Conservation (phyloP, 2,888 invertebrate species). For the Ectemnius continuus region DNA sequence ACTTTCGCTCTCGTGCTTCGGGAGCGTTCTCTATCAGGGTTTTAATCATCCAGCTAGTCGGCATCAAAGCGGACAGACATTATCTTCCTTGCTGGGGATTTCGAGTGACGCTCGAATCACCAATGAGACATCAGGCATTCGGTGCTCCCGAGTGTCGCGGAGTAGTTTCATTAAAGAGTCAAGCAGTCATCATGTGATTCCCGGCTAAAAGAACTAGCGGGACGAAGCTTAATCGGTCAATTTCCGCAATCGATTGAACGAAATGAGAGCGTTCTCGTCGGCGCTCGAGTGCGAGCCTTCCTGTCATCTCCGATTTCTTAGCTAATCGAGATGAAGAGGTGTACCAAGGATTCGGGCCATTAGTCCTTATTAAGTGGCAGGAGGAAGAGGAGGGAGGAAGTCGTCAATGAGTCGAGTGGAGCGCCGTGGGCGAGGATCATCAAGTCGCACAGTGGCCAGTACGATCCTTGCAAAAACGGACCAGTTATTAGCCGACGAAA, state of each 20-base stretch:
- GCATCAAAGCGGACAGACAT: neutral
- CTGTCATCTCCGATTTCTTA: too few relatives aligned
- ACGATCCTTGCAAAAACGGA: neutral
- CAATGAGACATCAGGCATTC: too few relatives aligned
- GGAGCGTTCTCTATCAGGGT: neutral
- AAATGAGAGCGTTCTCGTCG: too few relatives aligned
- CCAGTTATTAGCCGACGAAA: neutral
- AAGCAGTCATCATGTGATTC: too few relatives aligned
- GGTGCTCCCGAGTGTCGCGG: too few relatives aligned
- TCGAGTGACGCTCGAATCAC: too few relatives aligned
- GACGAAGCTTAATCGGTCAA: too few relatives aligned
- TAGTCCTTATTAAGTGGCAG: conserved; percentile 1
- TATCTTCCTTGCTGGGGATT: too few relatives aligned
- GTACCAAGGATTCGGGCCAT: neutral
- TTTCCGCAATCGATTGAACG: too few relatives aligned
- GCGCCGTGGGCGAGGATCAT: neutral
- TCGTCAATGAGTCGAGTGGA: neutral
- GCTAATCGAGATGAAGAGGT: neutral
- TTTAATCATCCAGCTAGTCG: neutral
- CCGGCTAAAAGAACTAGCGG: too few relatives aligned
- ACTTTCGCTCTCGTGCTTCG: neutral
- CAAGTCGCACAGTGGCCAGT: neutral
- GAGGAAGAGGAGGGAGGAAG: neutral
- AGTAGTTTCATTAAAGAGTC: too few relatives aligned
- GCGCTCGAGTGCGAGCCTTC: too few relatives aligned